A percentile compares a stretch with the other conserved stretches of the same genome.
Evolutionary conservation across 2,113 vertebrate genomes (phyloP).

Genomic region (Coturnix japonica): DNA sequence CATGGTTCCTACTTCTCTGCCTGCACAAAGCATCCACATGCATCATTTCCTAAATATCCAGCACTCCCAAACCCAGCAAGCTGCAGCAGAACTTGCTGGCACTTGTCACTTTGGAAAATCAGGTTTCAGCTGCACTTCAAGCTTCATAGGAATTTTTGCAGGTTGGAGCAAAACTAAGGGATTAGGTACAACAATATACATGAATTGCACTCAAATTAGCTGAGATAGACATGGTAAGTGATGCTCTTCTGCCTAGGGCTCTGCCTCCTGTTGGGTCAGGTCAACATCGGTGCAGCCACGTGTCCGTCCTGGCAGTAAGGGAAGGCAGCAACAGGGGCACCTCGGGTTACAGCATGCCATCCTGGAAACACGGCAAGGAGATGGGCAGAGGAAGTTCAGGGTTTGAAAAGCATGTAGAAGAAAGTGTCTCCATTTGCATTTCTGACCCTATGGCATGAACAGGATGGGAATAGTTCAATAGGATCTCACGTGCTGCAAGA

Average conservation of each 20-base stretch:
- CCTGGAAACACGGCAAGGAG: not conserved
- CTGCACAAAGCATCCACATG: not conserved
- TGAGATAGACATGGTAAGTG: not conserved
- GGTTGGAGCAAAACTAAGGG: conserved; percentile 27
- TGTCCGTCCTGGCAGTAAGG: not conserved
- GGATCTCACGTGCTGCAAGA: not conserved
- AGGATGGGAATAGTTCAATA: not conserved
- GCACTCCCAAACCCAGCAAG: not conserved
- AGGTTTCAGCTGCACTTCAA: not conserved
- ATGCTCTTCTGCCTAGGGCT: not conserved
- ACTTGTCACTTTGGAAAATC: conserved; percentile 7
- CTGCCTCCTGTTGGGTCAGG: not conserved
- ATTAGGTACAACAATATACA: conserved; percentile 12
- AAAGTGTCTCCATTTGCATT: not conserved
- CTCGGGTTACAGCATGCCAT: not conserved
- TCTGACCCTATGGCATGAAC: not conserved
- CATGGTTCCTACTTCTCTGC: not conserved
- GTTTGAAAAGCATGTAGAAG: not conserved
- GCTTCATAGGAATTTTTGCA: conserved; percentile 36
- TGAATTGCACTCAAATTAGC: not conserved
- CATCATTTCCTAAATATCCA: not conserved
- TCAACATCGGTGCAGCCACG: rapidly evolving
- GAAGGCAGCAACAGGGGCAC: not conserved
- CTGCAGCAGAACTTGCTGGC: conserved; percentile 15
- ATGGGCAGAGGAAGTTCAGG: not conserved